A percentile compares a stretch with the other conserved stretches of the same genome.
These are phyloP conservation scores for Yponomeuta sedellus DNA, from an alignment of 2,888 invertebrate species.

Conservation along the genomic window DNA sequence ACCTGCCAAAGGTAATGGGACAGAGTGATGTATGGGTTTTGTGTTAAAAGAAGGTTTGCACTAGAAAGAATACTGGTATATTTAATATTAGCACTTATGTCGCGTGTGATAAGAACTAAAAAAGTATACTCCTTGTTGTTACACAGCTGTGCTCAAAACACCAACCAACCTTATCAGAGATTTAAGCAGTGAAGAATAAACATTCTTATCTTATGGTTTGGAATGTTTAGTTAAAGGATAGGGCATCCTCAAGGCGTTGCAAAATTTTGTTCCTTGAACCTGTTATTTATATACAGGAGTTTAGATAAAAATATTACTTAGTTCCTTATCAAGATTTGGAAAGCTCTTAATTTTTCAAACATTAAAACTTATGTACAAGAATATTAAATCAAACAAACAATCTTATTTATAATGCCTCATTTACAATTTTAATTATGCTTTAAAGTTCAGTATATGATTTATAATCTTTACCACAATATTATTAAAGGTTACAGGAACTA, in stretches of 20 bases:
- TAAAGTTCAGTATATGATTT: too few relatives aligned
- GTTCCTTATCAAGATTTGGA: too few relatives aligned
- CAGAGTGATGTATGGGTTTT: not conserved
- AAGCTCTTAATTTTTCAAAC: too few relatives aligned
- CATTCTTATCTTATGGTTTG: not conserved
- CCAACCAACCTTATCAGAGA: conserved; percentile 11
- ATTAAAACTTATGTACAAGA: too few relatives aligned
- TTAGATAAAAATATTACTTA: not conserved
- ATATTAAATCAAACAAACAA: too few relatives aligned
- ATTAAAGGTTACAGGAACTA: too few relatives aligned
- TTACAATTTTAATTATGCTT: too few relatives aligned
- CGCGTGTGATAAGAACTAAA: not conserved
- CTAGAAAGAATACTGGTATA: not conserved
- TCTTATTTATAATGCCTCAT: too few relatives aligned
- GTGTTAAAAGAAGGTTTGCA: not conserved
- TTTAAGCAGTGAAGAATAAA: conserved; percentile 1
- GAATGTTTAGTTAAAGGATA: not conserved
- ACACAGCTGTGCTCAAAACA: not conserved
- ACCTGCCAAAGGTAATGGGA: not conserved
- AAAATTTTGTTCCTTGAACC: too few relatives aligned
- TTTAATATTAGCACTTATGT: not conserved
- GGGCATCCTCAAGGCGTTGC: not conserved
- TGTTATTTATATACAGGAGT: not conserved
- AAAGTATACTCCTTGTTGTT: too few relatives aligned
- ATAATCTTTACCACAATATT: too few relatives aligned